phyloP scores from a whole-genome alignment of 2,113 vertebrate genomes.

The Pavo muticus region DNA sequence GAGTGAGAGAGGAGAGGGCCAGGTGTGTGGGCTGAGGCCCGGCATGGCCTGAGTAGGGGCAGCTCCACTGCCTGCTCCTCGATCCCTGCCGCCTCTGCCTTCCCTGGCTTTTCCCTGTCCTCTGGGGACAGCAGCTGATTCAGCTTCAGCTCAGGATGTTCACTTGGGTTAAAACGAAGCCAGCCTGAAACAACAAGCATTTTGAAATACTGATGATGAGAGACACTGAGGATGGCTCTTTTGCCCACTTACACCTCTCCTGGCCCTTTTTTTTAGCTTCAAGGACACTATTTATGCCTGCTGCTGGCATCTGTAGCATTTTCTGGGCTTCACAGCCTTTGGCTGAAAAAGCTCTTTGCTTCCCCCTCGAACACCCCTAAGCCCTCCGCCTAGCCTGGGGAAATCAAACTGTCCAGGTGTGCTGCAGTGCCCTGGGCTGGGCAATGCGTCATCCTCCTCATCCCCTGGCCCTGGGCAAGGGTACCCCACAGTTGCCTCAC shows the following conservation, averaged over 20 bases:
- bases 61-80: not conserved
- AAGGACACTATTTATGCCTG: not conserved
- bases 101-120: not conserved
- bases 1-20: not conserved
- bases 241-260: not conserved
- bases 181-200: not conserved
- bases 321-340: not conserved
- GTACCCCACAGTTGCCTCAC: not conserved
- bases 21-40: accelerated
- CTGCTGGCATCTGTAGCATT: not conserved
- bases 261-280: not conserved
- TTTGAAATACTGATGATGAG: not conserved
- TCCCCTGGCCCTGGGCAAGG: not conserved
- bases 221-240: not conserved
- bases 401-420: not conserved
- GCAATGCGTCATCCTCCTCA: not conserved
- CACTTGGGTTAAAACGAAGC: not conserved
- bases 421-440: not conserved
- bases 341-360: not conserved
- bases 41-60: not conserved
- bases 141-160: not conserved
- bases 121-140: not conserved
- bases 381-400: not conserved
- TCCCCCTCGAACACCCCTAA: not conserved
- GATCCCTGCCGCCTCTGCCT: not conserved